Conservation (phyloP, 1,140 invertebrate genomes). For the Diorhabda sublineata region DNA sequence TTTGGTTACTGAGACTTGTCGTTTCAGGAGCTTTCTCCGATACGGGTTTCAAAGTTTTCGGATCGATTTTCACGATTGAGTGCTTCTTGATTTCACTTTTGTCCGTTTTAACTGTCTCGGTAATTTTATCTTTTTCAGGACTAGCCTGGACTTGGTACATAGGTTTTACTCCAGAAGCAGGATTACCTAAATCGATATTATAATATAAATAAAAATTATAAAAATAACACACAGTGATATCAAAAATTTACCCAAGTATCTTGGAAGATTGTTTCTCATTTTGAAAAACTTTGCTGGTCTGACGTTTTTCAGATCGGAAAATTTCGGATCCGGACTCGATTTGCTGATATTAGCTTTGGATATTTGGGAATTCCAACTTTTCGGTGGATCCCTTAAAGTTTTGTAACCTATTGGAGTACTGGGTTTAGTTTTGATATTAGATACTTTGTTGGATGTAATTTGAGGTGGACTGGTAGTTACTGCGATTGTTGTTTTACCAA, state of each 20-base stretch:
- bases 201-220: neutral
- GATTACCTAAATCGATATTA: conserved; percentile 46
- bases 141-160: conserved; percentile 52
- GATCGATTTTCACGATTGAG: conserved; percentile 58
- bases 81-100: conserved; percentile 39
- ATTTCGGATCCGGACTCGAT: conserved; percentile 25
- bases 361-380: conserved; percentile 57
- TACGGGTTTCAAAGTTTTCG: conserved; percentile 57
- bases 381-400: conserved; percentile 55
- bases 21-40: conserved; percentile 51
- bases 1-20: conserved; percentile 44
- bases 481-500: neutral
- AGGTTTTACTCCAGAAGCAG: conserved; percentile 58
- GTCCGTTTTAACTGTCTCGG: conserved; percentile 23
- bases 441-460: conserved; percentile 10
- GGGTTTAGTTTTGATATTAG: conserved; percentile 41
- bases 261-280: conserved; percentile 53
- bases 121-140: conserved; percentile 41
- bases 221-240: conserved; percentile 3
- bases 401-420: conserved; percentile 51
- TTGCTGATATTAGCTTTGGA: conserved; percentile 48
- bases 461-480: neutral
- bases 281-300: conserved; percentile 58
- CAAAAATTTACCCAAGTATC: conserved; percentile 49
- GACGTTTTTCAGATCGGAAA: conserved; percentile 34